phyloP scores from a whole-genome alignment of 2,113 vertebrate genomes.

The Pycnonotus jocosus region DNA sequence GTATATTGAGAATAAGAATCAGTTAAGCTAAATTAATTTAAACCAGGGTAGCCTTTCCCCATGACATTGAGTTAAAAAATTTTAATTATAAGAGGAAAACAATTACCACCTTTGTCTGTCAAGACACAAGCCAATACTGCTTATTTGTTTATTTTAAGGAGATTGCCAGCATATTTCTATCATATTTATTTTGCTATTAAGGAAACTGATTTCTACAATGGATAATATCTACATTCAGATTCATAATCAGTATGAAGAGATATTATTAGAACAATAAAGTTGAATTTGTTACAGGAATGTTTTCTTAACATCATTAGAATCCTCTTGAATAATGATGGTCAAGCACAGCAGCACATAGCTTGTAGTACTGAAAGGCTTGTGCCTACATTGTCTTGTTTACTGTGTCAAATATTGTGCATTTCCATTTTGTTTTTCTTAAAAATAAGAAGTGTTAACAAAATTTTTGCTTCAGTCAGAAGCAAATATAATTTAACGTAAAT shows the following conservation, averaged over 20 bases:
- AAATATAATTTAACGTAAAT: constrained; percentile 13
- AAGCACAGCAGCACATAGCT: not conserved
- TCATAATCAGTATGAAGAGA: not conserved
- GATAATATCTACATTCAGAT: not conserved
- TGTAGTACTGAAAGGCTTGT: not conserved
- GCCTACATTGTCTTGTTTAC: not conserved
- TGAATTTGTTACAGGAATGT: not conserved
- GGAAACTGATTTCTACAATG: not conserved
- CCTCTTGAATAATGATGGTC: not conserved
- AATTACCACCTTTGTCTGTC: not conserved
- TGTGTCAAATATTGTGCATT: not conserved
- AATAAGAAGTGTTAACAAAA: not conserved
- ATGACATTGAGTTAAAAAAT: not conserved
- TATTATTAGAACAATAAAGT: not conserved
- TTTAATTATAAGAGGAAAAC: not conserved
- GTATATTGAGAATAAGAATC: not conserved
- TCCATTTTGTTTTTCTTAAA: not conserved
- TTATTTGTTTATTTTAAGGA: not conserved
- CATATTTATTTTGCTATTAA: not conserved
- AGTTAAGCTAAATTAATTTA: not conserved
- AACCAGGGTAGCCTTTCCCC: not conserved
- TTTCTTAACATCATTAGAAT: not conserved
- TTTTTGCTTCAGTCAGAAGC: not conserved
- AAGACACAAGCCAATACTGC: not conserved
- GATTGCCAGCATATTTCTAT: not conserved